Evolutionary conservation across 2,888 invertebrate genomes (phyloP), one percentile per base, ranked within the genome.

Genomic region (Matsumyia berberina): DNA sequence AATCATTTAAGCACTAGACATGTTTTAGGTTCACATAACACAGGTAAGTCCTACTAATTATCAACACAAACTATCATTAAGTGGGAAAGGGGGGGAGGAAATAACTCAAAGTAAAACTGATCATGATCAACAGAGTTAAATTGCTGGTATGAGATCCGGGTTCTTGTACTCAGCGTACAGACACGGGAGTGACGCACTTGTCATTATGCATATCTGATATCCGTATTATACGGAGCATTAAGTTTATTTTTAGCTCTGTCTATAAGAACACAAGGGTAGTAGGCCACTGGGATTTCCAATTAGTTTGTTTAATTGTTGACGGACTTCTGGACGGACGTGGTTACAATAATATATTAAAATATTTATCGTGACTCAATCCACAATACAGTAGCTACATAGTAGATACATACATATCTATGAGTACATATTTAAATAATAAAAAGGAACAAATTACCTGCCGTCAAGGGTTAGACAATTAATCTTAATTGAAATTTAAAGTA

Each of bases 261-360:
- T n/a, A 24, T 24, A 24, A 4, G 1, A 51, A 51, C 17, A 37
- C 49, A 46, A 29, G 19, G 29, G 53, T 64, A 74, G 62, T 53
- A 44, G 64, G 64, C 62, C 55, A 64, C 12, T 55, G 73, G 73
- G 15, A 74, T 15, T 64, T 44, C 73, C 73, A 74, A 55, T 53
- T 73, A 51, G 17, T 33, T 73, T 51, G 15, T 42, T 53, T 33
- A 31, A 35, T 31, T n/a, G 37, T 51, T 19, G n/a, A 17, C 12
- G 24, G 44, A 31, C 11, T 29, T 31, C 19, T 29, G 33, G 9
- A 17, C 44, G 67, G 55, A 69, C 55, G 67, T 69, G 67, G 19
- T 31, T 39, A 29, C 24, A 29, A 67, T n/a, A n/a, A n/a, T 53
- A 29, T 55, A 3, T 42, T 31, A 19, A 51, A 9, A 31, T 24